These are phyloP conservation scores for Phasianus colchicus DNA, from an alignment of 2,113 vertebrate genomes.

Conservation along the genomic window DNA sequence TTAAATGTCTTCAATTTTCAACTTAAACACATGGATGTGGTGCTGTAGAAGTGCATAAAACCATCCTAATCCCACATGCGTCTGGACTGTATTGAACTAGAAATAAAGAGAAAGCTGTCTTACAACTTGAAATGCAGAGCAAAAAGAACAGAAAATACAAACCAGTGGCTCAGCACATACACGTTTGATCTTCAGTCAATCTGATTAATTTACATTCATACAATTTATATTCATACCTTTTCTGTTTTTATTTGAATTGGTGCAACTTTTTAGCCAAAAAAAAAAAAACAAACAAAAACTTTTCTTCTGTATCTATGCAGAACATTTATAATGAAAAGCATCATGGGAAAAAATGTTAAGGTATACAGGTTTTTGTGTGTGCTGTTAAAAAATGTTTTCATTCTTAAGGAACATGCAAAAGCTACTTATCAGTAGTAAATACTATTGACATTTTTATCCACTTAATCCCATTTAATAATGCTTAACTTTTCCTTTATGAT, in stretches of 20 bases:
- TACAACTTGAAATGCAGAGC: constrained; percentile 6
- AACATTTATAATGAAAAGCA: background rate
- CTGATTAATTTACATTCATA: background rate
- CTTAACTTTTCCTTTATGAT: background rate
- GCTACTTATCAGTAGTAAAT: background rate
- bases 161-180: background rate
- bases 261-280: background rate
- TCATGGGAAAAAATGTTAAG: background rate
- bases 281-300: background rate
- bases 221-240: background rate
- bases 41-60: background rate
- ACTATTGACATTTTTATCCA: background rate
- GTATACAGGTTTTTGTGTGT: background rate
- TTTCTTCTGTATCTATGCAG: background rate
- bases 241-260: background rate
- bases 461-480: background rate
- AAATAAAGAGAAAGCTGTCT: background rate
- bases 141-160: constrained; percentile 4
- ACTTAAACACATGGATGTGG: background rate
- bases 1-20: background rate
- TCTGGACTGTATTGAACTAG: background rate
- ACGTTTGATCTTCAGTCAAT: background rate
- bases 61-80: fast-evolving
- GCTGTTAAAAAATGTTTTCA: background rate
- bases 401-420: background rate